Base-by-base conservation (phyloP, 2,888 invertebrate species). In the Crioceris asparagi region DNA sequence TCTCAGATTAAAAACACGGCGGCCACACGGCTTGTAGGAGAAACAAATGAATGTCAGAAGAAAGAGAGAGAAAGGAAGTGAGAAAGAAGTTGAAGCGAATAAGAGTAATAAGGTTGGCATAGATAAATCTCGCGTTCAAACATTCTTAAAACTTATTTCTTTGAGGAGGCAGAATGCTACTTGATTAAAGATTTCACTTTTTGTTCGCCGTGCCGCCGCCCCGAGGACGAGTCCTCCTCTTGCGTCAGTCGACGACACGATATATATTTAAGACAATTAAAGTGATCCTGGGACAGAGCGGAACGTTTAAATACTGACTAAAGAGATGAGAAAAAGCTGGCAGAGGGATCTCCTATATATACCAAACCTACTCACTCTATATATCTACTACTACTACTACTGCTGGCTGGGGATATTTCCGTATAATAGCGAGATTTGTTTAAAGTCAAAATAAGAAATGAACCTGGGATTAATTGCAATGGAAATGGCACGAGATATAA, bases 1-100 rank as follows among this genome's bases (percentile, higher is more conserved):
- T 56, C 54, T 57, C 51, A 62, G 63, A 63, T 63, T 62, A 63
- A 62, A 63, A 63, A 62, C 63, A 61, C 60, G 61, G 61, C 62
- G 60, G 58, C n/a, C n/a, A n/a, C n/a, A n/a, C 59, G 58, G 60
- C 58, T 60, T 60, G 59, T 59, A 60, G 59, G n/a, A n/a, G 56
- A 60, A 61, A 62, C 61, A 62, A 62, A 61, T 61, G 61, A 59
- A 62, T 59, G 62, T 61, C 60, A 59, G 53, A 56, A 42, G 49
- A 53, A n/a, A n/a, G n/a, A n/a, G n/a, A n/a, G n/a, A n/a, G n/a
- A n/a, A n/a, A n/a, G n/a, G n/a, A n/a, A n/a, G n/a, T n/a, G n/a
- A n/a, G n/a, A n/a, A n/a, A n/a, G n/a, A n/a, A 58, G 54, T 54
- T 53, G 51, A 55, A 56, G 58, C 59, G 58, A 60, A 59, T 56